These are phyloP conservation scores for Pogonomyrmex californicus DNA, from an alignment of 1,140 invertebrate species.

Conservation along the genomic window DNA sequence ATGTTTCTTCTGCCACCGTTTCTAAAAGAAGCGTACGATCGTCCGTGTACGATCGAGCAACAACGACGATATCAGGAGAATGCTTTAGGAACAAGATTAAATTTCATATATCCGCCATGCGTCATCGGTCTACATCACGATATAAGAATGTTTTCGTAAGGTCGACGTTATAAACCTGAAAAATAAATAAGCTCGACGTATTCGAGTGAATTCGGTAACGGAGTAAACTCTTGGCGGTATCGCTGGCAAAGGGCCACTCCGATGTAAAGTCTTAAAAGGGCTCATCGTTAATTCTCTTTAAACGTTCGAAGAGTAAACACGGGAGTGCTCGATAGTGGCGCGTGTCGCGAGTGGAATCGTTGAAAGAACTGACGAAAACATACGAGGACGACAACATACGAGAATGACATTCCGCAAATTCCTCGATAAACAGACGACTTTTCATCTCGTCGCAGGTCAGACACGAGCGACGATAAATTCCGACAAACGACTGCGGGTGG, in stretches of 20 bases:
- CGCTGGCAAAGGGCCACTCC: background rate
- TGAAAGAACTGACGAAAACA: constrained; percentile 8
- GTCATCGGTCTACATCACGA: background rate
- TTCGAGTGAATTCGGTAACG: background rate
- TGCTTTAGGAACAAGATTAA: constrained; percentile 15
- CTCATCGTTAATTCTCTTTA: background rate
- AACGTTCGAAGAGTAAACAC: background rate
- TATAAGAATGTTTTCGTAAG: background rate
- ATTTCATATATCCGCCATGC: background rate
- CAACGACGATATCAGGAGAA: background rate
- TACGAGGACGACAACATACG: background rate
- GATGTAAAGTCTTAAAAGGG: background rate
- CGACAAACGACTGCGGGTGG: background rate
- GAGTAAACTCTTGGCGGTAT: constrained; percentile 23
- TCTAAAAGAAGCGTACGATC: background rate
- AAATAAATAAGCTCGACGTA: constrained; percentile 24
- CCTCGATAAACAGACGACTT: background rate
- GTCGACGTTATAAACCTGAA: background rate
- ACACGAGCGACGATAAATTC: constrained; percentile 38
- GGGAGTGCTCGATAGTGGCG: background rate
- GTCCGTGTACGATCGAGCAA: background rate
- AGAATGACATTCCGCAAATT: background rate
- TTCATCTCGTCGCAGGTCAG: constrained; percentile 11
- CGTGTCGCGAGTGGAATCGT: background rate
- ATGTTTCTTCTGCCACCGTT: background rate